These are phyloP conservation scores for Sebastes iracundus DNA, from an alignment of 2,797 vertebrate genomes.

Conservation along the genomic window DNA sequence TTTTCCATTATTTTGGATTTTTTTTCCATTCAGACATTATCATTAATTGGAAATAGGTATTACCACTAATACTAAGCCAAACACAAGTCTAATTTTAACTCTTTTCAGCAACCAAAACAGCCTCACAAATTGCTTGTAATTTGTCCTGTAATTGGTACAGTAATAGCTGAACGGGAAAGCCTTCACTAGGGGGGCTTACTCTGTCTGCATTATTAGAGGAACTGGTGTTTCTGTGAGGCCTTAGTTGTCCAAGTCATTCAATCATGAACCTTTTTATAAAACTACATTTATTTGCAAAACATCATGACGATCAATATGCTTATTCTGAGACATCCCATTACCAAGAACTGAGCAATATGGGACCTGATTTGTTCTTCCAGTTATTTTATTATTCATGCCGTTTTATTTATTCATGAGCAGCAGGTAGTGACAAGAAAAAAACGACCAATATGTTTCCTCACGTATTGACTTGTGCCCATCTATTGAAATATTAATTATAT, in stretches of 20 bases:
- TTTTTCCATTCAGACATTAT: not conserved
- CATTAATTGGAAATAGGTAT: constrained; percentile 23
- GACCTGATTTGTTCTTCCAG: constrained; percentile 26
- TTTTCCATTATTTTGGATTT: not conserved
- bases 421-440: constrained; percentile 37
- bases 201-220: not conserved
- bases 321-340: not conserved
- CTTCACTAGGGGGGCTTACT: not conserved
- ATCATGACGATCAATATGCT: not conserved
- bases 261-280: not conserved
- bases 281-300: not conserved
- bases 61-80: not conserved
- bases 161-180: constrained; percentile 1
- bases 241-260: not conserved
- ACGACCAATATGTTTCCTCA: constrained; percentile 23
- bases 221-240: not conserved
- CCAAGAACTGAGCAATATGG: constrained; percentile 13
- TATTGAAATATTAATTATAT: constrained; percentile 39
- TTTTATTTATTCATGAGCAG: constrained; percentile 58
- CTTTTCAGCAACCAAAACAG: constrained; percentile 5
- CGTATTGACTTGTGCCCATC: constrained; percentile 27
- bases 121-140: constrained; percentile 22
- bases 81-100: not conserved
- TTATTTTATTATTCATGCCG: constrained; percentile 45
- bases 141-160: not conserved